Evolutionary conservation across 2,113 vertebrate species (phyloP).

Genomic region (Machaerirhynchus nigripectus): DNA sequence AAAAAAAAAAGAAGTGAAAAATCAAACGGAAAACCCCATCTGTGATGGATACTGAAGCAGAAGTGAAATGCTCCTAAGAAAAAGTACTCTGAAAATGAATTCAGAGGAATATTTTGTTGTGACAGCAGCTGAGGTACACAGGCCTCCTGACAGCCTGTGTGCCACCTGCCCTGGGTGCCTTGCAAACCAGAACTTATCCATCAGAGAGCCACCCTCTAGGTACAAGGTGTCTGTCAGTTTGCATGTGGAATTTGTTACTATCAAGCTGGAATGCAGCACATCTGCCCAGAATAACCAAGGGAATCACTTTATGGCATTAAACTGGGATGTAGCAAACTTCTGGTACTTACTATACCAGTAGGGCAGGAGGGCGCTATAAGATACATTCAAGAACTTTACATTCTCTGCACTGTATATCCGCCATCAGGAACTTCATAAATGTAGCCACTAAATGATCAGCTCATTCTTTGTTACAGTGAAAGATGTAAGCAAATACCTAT

Average conservation of each 20-base stretch:
- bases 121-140: not conserved
- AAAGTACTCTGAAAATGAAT: not conserved
- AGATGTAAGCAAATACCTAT: not conserved
- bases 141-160: not conserved
- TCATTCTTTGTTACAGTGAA: not conserved
- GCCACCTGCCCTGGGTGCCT: not conserved
- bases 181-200: not conserved
- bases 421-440: not conserved
- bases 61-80: not conserved
- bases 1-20: not conserved
- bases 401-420: not conserved
- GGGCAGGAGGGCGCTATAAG: not conserved
- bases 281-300: not conserved
- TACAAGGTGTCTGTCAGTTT: not conserved
- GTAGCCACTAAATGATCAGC: not conserved
- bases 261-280: not conserved
- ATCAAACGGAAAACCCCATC: not conserved
- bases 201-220: rapidly evolving
- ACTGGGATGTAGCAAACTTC: not conserved
- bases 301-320: not conserved
- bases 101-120: not conserved
- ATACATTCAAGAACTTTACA: not conserved
- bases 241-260: not conserved
- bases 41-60: not conserved
- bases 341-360: not conserved